Base-by-base conservation (phyloP, 2,797 vertebrate species). In the Buceros bicornis region DNA sequence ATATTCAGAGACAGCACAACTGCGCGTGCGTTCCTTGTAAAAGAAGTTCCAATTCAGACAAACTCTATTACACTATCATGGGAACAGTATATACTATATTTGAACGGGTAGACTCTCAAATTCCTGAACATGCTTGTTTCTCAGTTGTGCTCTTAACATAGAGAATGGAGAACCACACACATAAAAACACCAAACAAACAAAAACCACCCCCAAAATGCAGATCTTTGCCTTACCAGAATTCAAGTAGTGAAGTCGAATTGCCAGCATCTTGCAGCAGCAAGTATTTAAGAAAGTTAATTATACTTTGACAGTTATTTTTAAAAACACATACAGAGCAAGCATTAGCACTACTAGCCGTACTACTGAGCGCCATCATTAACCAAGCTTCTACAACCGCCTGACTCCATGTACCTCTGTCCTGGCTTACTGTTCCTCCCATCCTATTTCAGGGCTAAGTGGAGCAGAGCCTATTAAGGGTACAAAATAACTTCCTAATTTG, bases 211-310 rank as follows among this genome's bases (percentile, higher is more conserved):
- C n/a, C 57, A 42, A 58, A 3, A 2, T 60, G 40, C 53, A 62
- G 22, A 45, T 31, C 40, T 79, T 87, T 53, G 57, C 37, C 96
- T 96, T 95, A 95, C 82, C 88, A 65, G 89, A 82, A 77, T 56
- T 82, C 85, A 86, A 76, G 85, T 1, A 91, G 80, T 7, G 62
- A 60, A 43, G 85, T 90, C 67, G 65, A 87, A 92, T 35, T 89
- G 77, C 45, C 77, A 81, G 77, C 85, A 76, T 33, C 58, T 81
- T 73, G 58, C 35, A 92, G 92, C 89, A 96, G 73, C 66, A 93
- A 74, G 80, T 24, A 71, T 83, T 95, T 88, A 81, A 90, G 33
- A 79, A 80, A 94, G 31, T 92, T 91, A 88, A 71, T 94, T 65
- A 71, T 24, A 60, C 10, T 88, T 93, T 61, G 51, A 48, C 22